A percentile compares a stretch with the other conserved stretches of the same genome.
Conservation (phyloP, 1,140 invertebrate species). For the Drosophila teissieri region DNA sequence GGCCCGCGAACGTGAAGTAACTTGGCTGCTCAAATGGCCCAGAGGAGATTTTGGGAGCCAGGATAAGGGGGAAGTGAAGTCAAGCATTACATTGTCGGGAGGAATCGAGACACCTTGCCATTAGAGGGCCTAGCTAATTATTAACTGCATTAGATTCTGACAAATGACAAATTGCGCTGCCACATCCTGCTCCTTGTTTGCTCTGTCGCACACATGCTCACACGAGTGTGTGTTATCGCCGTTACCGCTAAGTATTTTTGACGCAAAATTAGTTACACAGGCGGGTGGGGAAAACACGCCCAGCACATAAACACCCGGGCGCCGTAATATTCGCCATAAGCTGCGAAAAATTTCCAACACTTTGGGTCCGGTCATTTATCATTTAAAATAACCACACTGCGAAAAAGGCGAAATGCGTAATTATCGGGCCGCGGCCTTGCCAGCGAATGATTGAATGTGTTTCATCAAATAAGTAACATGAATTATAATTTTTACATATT, state of each 20-base stretch:
- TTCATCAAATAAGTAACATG: constrained; percentile 82
- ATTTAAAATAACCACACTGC: constrained; percentile 78
- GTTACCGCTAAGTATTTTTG: constrained; percentile 65
- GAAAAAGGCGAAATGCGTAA: constrained; percentile 69
- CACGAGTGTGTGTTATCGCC: constrained; percentile 12
- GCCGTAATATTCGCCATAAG: constrained; percentile 66
- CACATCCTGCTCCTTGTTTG: constrained; percentile 29
- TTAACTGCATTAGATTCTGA: constrained; percentile 76
- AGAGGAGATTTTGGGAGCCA: neutral
- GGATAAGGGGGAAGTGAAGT: neutral
- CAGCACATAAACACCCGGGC: constrained; percentile 62
- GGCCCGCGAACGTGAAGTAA: constrained; percentile 13
- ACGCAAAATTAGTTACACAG: constrained; percentile 67
- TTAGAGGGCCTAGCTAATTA: constrained; percentile 67
- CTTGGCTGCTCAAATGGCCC: constrained; percentile 34
- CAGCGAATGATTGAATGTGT: constrained; percentile 78
- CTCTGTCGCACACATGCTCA: constrained; percentile 1
- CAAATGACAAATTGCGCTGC: constrained; percentile 75
- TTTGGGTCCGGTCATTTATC: constrained; percentile 76
- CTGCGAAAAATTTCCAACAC: constrained; percentile 74
- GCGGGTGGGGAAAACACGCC: constrained; percentile 23
- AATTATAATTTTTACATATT: constrained; percentile 81
- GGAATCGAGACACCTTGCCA: constrained; percentile 40
- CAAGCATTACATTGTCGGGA: constrained; percentile 36
- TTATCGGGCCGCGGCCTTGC: constrained; percentile 66